Conservation (phyloP, 2,888 invertebrate species). For the Cybosia mesomella region DNA sequence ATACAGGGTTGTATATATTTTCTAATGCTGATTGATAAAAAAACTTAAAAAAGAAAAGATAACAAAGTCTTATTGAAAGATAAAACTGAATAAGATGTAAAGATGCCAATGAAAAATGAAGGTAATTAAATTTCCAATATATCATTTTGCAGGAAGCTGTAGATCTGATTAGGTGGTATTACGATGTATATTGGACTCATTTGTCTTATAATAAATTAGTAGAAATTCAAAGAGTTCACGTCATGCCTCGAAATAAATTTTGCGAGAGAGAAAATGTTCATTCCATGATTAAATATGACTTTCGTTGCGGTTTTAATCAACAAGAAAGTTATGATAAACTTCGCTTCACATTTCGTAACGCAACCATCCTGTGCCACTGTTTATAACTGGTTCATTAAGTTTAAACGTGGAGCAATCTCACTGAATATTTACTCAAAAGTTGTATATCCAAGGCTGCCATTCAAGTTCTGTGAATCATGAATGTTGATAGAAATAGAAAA, state of each 20-base stretch:
- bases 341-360: conserved; percentile 3
- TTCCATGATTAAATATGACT: conserved; percentile 5
- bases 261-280: not conserved
- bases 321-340: conserved; percentile 4
- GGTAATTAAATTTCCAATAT: not conserved
- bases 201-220: not conserved
- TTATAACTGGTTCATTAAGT: conserved; percentile 3
- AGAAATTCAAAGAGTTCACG: not conserved
- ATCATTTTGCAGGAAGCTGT: not conserved
- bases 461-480: not conserved
- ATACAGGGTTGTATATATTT: too few species aligned
- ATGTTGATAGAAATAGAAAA: not conserved
- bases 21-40: too few species aligned
- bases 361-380: not conserved
- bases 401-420: conserved; percentile 1
- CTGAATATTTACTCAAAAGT: not conserved
- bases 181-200: not conserved
- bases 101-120: not conserved
- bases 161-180: not conserved
- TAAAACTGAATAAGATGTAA: not conserved
- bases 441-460: not conserved
- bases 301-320: conserved; percentile 4
- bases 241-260: conserved; percentile 1
- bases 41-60: not conserved
- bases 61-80: not conserved